A percentile compares a stretch with the other conserved stretches of the same genome.
Evolutionary conservation across 2,113 vertebrate genomes (phyloP).

Genomic region (Neoarius graeffei): DNA sequence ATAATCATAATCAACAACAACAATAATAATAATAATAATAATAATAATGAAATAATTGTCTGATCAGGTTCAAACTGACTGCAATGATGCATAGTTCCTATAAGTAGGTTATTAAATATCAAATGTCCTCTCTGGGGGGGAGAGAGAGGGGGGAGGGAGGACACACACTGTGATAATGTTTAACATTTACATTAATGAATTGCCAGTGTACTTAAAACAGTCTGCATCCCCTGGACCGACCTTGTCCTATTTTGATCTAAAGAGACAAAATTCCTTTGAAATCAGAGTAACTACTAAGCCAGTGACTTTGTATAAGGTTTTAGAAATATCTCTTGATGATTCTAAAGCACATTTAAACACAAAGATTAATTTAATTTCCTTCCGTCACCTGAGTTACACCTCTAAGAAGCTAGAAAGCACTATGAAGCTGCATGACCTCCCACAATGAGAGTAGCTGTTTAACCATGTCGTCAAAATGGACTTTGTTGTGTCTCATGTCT

Average conservation of each 20-base stretch:
- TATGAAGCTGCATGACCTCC: background rate
- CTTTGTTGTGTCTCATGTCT: background rate
- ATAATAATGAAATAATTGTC: background rate
- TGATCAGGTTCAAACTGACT: conserved; percentile 23
- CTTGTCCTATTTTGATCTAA: background rate
- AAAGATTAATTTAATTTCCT: background rate
- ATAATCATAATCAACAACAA: background rate
- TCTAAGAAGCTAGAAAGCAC: background rate
- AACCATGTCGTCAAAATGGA: background rate
- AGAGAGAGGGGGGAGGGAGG: background rate
- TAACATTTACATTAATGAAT: background rate
- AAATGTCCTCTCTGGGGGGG: background rate
- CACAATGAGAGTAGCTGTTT: background rate
- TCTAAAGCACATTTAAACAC: background rate
- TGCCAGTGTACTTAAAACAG: background rate
- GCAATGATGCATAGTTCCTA: conserved; percentile 7
- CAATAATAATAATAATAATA: background rate
- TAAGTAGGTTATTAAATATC: conserved; percentile 32
- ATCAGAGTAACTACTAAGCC: background rate
- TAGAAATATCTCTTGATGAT: background rate
- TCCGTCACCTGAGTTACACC: background rate
- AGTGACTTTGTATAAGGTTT: background rate
- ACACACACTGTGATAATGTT: background rate
- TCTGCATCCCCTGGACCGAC: background rate
- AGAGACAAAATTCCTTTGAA: background rate